phyloP scores from a whole-genome alignment of 1,140 invertebrate species.

The Solen grandis region DNA sequence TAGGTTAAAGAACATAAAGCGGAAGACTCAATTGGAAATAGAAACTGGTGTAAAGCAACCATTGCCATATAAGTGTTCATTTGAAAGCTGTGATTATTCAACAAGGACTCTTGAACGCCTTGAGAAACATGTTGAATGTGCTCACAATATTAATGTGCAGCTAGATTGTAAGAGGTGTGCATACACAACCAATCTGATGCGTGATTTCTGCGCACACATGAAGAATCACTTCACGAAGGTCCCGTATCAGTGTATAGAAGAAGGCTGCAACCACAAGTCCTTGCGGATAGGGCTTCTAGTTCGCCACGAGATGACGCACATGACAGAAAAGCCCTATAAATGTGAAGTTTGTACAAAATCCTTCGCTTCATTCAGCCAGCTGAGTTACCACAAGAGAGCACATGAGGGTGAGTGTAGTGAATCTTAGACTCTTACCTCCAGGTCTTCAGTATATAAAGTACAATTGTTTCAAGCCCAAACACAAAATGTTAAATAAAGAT shows the following conservation, averaged over 20 bases:
- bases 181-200: conserved; percentile 86
- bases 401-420: conserved; percentile 79
- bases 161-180: conserved; percentile 85
- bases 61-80: no score
- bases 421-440: neutral
- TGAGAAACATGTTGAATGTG: conserved; percentile 46
- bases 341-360: conserved; percentile 81
- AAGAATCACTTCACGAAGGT: conserved; percentile 84
- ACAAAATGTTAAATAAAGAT: neutral
- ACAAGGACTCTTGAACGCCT: conserved; percentile 6
- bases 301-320: conserved; percentile 83
- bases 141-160: conserved; percentile 74
- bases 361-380: conserved; percentile 81
- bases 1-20: neutral
- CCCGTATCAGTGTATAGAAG: conserved; percentile 84
- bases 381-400: conserved; percentile 81
- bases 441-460: neutral
- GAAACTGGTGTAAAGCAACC: conserved; percentile 24
- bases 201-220: conserved; percentile 86
- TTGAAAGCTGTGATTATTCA: conserved; percentile 37
- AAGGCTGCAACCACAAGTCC: conserved; percentile 82
- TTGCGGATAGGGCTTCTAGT: conserved; percentile 83
- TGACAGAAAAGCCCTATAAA: conserved; percentile 82
- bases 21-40: neutral
- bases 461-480: neutral